These are phyloP conservation scores for Brachirus orientalis DNA, from an alignment of 2,113 vertebrate species.

Conservation along the genomic window DNA sequence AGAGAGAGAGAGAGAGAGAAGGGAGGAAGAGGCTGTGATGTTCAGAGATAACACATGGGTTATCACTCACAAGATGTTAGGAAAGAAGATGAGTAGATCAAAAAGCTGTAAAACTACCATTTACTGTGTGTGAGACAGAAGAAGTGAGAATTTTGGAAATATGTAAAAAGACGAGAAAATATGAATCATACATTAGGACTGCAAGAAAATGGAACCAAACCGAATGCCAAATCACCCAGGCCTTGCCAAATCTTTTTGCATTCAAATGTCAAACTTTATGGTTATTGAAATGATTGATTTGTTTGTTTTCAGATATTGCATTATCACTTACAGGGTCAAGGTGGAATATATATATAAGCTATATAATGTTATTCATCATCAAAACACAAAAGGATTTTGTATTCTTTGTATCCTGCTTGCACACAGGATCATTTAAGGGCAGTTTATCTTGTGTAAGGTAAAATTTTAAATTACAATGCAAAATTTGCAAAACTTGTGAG, in stretches of 20 bases:
- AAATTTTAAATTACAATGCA: background rate
- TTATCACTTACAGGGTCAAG: too few relatives aligned
- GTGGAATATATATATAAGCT: too few relatives aligned
- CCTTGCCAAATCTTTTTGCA: constrained; percentile 28
- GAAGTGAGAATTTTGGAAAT: constrained; percentile 2
- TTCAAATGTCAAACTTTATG: constrained; percentile 34
- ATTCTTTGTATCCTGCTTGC: too few relatives aligned
- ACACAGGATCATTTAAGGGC: too few relatives aligned
- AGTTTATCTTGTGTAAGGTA: too few relatives aligned
- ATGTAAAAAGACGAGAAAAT: background rate
- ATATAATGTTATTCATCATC: too few relatives aligned
- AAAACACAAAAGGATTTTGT: too few relatives aligned
- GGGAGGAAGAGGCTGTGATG: background rate
- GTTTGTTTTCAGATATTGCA: background rate
- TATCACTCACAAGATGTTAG: background rate
- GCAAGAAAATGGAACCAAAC: constrained; percentile 42
- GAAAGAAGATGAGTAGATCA: constrained; percentile 8
- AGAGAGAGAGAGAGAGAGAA: background rate
- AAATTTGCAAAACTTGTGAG: background rate
- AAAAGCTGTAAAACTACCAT: constrained; percentile 28
- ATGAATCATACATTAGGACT: constrained; percentile 30
- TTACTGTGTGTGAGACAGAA: constrained; percentile 24
- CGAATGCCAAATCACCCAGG: constrained; percentile 17
- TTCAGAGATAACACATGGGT: constrained; percentile 4
- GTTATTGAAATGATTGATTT: background rate